Conservation (phyloP, 1,140 invertebrate species). For the Scaptomyza montana region DNA sequence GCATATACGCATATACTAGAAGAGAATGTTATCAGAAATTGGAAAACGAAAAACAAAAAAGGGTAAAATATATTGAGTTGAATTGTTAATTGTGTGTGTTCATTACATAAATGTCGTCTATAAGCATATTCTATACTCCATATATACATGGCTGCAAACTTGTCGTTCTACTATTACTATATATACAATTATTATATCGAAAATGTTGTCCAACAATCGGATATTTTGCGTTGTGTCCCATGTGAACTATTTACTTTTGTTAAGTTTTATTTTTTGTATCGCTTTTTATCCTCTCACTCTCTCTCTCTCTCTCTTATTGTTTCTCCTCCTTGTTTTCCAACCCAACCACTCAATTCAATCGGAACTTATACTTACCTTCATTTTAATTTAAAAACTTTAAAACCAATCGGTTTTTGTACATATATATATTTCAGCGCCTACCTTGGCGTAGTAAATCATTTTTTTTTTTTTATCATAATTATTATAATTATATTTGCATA, state of each 20-base stretch:
- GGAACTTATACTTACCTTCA: constrained; percentile 22
- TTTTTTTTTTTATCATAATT: constrained; percentile 35
- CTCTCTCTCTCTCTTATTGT: background rate
- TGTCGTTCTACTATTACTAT: no score
- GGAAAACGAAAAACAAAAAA: background rate
- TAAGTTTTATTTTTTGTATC: background rate
- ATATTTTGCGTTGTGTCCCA: no score
- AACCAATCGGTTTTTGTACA: constrained; percentile 57
- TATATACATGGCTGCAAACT: constrained; percentile 3
- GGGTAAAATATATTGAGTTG: constrained; percentile 8
- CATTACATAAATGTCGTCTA: constrained; percentile 56
- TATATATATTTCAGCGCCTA: constrained; percentile 35
- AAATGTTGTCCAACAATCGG: background rate
- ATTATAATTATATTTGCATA: constrained; percentile 35
- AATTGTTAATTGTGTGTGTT: constrained; percentile 63
- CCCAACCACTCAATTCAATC: background rate
- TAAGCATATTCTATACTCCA: constrained; percentile 19
- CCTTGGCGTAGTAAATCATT: background rate
- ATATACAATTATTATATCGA: constrained; percentile 11
- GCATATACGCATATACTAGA: constrained; percentile 5
- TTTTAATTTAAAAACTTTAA: constrained; percentile 23
- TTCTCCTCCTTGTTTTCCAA: background rate
- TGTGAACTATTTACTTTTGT: background rate
- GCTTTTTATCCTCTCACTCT: background rate
- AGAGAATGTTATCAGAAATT: constrained; percentile 21